Base-by-base conservation (phyloP, 92 coral and sea anemone species). In the Actinernus sp. region DNA sequence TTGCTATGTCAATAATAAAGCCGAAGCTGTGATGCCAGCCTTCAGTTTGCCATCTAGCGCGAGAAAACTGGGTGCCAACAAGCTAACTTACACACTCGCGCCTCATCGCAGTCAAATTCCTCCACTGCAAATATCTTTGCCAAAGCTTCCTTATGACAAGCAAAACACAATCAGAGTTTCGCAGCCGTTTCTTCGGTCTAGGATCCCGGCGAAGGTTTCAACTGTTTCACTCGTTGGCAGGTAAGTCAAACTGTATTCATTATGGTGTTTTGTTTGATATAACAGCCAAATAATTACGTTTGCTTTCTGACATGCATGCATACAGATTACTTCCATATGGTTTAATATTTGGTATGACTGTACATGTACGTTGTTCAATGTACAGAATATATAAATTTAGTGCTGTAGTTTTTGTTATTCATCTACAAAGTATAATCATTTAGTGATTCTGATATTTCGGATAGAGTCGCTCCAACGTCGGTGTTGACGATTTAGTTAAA, bases 141-240 rank as follows among this genome's bases (percentile, higher is more conserved):
- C 41, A 36, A 36, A 36, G 41, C 7, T 36, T 36, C 14, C 41
- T 36, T 36, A 7, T 7, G 41, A 14, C 7, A 36, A 14, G 41
- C 8, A 36, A 7, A 14, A 14, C 7, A 36, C 7, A 7, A 14
- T 36, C 41, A 36, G 41, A 7, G 7, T 36, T 36, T 36, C 41
- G 7, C 41, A 14, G 14, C 41, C 41, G 41, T 7, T 36, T 7
- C 14, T 36, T 36, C 41, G 14, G 7, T 36, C 41, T 7, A 7
- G 41, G 41, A 36, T 36, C 41, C 84, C 81, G 21, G 93, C 81
- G 7, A 78, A 74, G 61, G 44, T 88, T 30, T 53, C 90, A 11
- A 88, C 89, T 34, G 90, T 88, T 46, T 83, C 89, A 50, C 63
- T 88, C 17, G 88, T 85, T 27, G 89, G 90, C 44, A 72, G 90